Conservation (phyloP, 2,113 vertebrate species). For the Clarias batrachus region DNA sequence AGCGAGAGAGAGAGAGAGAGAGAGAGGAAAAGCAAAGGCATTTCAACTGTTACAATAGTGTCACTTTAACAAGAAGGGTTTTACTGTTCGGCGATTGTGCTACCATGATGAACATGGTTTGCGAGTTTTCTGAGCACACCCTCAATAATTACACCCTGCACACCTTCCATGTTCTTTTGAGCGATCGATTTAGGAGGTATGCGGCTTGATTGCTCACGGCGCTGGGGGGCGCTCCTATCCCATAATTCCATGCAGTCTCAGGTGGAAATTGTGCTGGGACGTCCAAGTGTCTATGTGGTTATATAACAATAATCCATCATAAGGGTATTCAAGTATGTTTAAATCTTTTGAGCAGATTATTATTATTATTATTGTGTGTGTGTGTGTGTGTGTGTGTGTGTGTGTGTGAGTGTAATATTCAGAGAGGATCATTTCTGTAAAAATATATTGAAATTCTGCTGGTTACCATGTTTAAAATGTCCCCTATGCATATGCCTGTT, state of each 20-base stretch:
- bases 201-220: neutral
- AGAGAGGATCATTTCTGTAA: neutral
- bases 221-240: conserved; percentile 51
- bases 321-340: neutral
- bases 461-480: neutral
- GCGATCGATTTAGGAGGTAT: conserved; percentile 9
- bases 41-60: conserved; percentile 1
- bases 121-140: neutral
- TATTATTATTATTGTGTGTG: too few relatives aligned
- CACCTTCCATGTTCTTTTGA: neutral
- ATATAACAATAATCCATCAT: neutral
- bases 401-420: neutral
- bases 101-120: conserved; percentile 4
- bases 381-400: too few relatives aligned
- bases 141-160: conserved; percentile 13
- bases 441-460: neutral
- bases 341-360: neutral
- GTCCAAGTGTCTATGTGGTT: neutral
- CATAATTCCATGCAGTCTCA: conserved; percentile 5
- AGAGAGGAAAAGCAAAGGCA: neutral
- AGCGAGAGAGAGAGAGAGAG: conserved; percentile 24
- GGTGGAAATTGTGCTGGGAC: conserved; percentile 3
- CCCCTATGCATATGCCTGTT: neutral
- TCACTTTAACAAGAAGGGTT: conserved; percentile 12
- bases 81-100: conserved; percentile 2